A percentile compares a stretch with the other conserved stretches of the same genome.
Conservation (phyloP, 1,140 invertebrate genomes). For the Telenomus remus region DNA sequence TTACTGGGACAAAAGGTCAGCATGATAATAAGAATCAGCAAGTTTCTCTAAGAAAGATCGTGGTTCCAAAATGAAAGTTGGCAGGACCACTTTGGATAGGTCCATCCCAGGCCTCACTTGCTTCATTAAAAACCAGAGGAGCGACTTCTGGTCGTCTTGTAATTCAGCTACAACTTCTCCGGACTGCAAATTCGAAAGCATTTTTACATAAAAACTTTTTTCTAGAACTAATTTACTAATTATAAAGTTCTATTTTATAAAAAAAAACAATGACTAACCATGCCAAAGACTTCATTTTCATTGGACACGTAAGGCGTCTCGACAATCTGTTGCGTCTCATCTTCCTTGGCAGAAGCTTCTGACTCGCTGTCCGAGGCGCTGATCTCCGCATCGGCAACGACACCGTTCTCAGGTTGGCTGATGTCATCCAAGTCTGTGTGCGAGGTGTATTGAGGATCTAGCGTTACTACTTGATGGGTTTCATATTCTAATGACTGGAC, state of each 20-base stretch:
- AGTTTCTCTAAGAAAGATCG: conserved; percentile 95
- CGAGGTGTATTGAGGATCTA: conserved; percentile 70
- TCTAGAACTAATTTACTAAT: too few relatives aligned
- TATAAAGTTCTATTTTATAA: conserved; percentile 3
- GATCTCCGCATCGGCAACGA: conserved; percentile 73
- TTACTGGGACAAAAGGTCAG: conserved; percentile 91
- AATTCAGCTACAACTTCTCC: conserved; percentile 94
- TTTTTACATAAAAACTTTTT: background rate
- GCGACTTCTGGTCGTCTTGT: conserved; percentile 94
- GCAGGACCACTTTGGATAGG: conserved; percentile 94
- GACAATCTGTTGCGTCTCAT: conserved; percentile 70
- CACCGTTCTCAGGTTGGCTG: conserved; percentile 72
- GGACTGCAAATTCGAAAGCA: conserved; percentile 75
- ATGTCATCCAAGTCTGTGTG: conserved; percentile 74
- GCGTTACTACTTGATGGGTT: conserved; percentile 69
- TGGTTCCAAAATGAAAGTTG: conserved; percentile 92
- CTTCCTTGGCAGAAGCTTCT: conserved; percentile 77
- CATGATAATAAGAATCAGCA: conserved; percentile 95
- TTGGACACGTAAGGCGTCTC: conserved; percentile 81
- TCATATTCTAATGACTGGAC: conserved; percentile 68
- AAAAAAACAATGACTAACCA: conserved; percentile 70
- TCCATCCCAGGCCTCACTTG: conserved; percentile 97
- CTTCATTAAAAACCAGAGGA: conserved; percentile 95
- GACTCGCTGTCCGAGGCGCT: conserved; percentile 75
- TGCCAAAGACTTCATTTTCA: conserved; percentile 82